Conservation (phyloP, 2,888 invertebrate genomes). For the Eulithis testata region DNA sequence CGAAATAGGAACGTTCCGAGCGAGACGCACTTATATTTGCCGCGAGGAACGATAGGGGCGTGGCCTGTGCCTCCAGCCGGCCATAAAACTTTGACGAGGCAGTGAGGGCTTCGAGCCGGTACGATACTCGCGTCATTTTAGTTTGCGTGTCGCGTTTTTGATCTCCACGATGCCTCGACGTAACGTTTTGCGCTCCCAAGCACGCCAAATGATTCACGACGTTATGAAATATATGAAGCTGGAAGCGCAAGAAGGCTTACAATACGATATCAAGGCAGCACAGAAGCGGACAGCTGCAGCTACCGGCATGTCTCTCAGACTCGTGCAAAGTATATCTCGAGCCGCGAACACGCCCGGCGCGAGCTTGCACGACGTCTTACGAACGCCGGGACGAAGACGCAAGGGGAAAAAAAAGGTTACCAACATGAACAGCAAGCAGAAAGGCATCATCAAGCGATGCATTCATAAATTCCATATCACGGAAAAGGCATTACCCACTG, state of each 20-base stretch:
- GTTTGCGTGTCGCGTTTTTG: slow-evolving; percentile 22
- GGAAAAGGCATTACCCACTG: slow-evolving; percentile 13
- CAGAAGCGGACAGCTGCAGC: slow-evolving; percentile 36
- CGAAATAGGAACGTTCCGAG: slow-evolving; percentile 1
- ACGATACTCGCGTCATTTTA: slow-evolving; percentile 17
- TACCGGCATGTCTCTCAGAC: slow-evolving; percentile 34
- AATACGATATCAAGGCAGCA: slow-evolving; percentile 28
- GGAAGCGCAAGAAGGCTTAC: slow-evolving; percentile 30
- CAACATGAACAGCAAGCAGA: slow-evolving; percentile 20
- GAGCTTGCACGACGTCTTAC: slow-evolving; percentile 33
- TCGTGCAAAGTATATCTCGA: slow-evolving; percentile 27
- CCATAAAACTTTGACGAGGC: slow-evolving; percentile 19
- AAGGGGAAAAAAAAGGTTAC: slow-evolving; percentile 42
- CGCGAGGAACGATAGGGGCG: slow-evolving; percentile 41
- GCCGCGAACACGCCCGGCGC: slow-evolving; percentile 7
- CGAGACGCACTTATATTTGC: slow-evolving; percentile 23
- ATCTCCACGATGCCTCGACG: slow-evolving; percentile 15
- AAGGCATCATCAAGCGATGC: slow-evolving; percentile 22
- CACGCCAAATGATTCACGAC: slow-evolving; percentile 28
- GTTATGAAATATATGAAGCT: slow-evolving; percentile 33
- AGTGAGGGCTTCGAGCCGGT: not conserved
- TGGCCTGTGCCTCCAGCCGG: slow-evolving; percentile 81
- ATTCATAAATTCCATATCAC: slow-evolving; percentile 27
- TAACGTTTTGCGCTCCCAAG: slow-evolving; percentile 22
- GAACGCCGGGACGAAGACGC: slow-evolving; percentile 48